phyloP scores from a whole-genome alignment of 2,797 vertebrate species.

The Echeneis naucrates region DNA sequence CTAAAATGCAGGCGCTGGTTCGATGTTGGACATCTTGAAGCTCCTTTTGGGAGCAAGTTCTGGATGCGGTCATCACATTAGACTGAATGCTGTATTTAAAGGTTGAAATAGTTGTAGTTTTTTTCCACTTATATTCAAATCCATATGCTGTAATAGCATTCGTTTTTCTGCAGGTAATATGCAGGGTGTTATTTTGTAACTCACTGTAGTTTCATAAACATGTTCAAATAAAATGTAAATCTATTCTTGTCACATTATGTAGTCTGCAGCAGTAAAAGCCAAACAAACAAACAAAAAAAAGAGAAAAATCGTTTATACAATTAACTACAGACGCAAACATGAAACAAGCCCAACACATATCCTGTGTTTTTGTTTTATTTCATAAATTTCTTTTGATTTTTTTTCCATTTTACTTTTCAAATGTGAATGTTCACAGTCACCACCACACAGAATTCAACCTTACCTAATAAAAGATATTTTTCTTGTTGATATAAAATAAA shows the following conservation, averaged over 20 bases:
- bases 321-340: conserved; percentile 45
- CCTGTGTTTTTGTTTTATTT: conserved; percentile 84
- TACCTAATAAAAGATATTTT: conserved; percentile 83
- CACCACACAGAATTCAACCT: conserved; percentile 85
- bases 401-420: conserved; percentile 82
- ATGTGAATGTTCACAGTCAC: conserved; percentile 89
- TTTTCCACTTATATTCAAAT: conserved; percentile 34
- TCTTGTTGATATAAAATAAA: conserved; percentile 86
- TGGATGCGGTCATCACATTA: conserved; percentile 32
- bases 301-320: neutral
- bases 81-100: conserved; percentile 61
- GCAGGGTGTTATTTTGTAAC: conserved; percentile 22
- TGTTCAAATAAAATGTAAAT: conserved; percentile 37
- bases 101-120: neutral
- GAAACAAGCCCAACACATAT: conserved; percentile 63
- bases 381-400: conserved; percentile 82
- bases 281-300: neutral
- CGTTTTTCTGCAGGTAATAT: conserved; percentile 21
- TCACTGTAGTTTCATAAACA: conserved; percentile 25
- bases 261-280: conserved; percentile 30
- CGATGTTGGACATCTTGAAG: conserved; percentile 22
- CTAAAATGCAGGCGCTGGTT: conserved; percentile 36
- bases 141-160: conserved; percentile 51
- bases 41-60: conserved; percentile 25
- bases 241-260: conserved; percentile 27